Conservation (phyloP, 2,888 invertebrate species). For the Acronicta alni region DNA sequence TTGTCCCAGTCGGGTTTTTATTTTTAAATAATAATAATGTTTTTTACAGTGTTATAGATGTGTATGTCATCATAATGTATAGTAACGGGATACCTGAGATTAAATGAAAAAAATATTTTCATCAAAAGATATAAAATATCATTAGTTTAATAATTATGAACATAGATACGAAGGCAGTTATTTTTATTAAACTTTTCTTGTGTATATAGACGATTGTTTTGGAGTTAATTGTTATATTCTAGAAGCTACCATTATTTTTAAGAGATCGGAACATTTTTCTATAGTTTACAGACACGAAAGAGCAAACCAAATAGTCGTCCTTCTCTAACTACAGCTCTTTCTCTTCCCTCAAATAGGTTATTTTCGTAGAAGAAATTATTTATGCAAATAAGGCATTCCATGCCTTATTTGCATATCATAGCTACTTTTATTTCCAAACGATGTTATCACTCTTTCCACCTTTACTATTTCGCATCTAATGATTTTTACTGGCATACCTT, state of each 20-base stretch:
- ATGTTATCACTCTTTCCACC: too few relatives aligned
- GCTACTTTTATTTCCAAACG: too few relatives aligned
- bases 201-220: conserved; percentile 1
- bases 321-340: too few relatives aligned
- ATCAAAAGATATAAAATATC: conserved; percentile 1
- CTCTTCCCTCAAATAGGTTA: too few relatives aligned
- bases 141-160: not conserved
- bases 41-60: conserved; percentile 9
- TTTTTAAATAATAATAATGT: not conserved
- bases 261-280: not conserved
- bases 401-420: too few relatives aligned
- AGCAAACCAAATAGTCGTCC: too few relatives aligned
- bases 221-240: not conserved
- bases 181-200: not conserved
- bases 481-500: too few relatives aligned
- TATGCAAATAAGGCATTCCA: too few relatives aligned
- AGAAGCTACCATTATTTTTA: not conserved
- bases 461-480: too few relatives aligned
- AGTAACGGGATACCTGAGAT: conserved; percentile 31
- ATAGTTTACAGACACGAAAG: too few relatives aligned
- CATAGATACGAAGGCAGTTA: not conserved
- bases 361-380: too few relatives aligned
- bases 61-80: conserved; percentile 9
- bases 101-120: conserved; percentile 7
- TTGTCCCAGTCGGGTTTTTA: not conserved